phyloP scores from a whole-genome alignment of 92 coral and sea anemone genomes.

The Zoanthus sociatus region DNA sequence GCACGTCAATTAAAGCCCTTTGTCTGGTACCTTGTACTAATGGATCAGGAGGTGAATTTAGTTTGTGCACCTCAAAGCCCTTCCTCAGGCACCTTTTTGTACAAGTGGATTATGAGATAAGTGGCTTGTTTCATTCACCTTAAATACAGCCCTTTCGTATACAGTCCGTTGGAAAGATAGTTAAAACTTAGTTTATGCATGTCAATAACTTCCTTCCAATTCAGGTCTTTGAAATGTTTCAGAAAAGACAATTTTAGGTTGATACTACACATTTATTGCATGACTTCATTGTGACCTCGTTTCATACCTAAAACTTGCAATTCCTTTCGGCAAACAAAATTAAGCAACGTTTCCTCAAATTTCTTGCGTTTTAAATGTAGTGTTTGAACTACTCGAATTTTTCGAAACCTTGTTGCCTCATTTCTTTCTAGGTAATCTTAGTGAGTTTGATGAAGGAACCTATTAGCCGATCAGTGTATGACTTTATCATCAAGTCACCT shows the following conservation, averaged over 20 bases:
- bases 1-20: slow-evolving; percentile 81
- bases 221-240: too few species aligned
- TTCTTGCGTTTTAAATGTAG: too few species aligned
- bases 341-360: too few species aligned
- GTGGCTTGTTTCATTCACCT: slow-evolving; percentile 27
- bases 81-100: neutral
- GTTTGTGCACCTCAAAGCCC: neutral
- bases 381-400: neutral
- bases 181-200: slow-evolving; percentile 51
- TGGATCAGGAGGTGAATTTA: neutral
- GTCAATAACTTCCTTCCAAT: neutral
- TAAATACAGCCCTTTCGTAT: slow-evolving; percentile 84
- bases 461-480: slow-evolving; percentile 87
- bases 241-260: neutral
- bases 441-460: slow-evolving; percentile 97
- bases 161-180: slow-evolving; percentile 76
- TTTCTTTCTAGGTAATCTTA: slow-evolving; percentile 76
- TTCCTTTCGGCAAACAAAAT: too few species aligned
- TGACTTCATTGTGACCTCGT: too few species aligned
- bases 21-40: slow-evolving; percentile 40
- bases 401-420: too few species aligned
- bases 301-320: too few species aligned
- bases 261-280: neutral
- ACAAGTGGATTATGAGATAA: neutral
- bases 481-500: slow-evolving; percentile 86